Evolutionary conservation across 1,140 invertebrate species (phyloP).

Genomic region (Drosophila micromelanica): DNA sequence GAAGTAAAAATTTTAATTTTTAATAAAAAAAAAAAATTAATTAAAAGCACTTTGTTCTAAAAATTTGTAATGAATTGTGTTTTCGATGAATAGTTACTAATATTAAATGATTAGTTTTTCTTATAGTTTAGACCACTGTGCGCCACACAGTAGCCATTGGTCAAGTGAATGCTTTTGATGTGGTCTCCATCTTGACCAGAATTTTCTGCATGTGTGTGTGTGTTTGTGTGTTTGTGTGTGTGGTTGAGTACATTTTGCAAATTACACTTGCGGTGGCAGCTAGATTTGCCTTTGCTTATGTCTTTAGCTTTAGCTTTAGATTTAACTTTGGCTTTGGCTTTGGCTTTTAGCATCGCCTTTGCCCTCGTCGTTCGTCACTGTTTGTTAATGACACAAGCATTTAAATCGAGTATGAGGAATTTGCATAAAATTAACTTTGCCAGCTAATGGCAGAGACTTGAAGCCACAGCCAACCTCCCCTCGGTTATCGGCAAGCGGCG

Average conservation of each 20-base stretch:
- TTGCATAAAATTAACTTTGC: too few relatives aligned
- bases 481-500: too few relatives aligned
- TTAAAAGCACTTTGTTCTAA: too few relatives aligned
- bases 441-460: too few relatives aligned
- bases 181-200: conserved; percentile 70
- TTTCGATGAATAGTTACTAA: too few relatives aligned
- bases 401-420: too few relatives aligned
- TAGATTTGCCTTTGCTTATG: conserved; percentile 33
- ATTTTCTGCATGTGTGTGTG: conserved; percentile 22
- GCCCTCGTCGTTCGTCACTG: conserved; percentile 51
- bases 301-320: neutral
- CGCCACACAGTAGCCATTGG: conserved; percentile 11
- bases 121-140: neutral
- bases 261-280: conserved; percentile 66
- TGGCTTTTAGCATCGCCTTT: conserved; percentile 6
- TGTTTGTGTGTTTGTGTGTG: conserved; percentile 21
- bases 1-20: too few relatives aligned
- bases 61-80: too few relatives aligned
- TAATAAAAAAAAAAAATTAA: too few relatives aligned
- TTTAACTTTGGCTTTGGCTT: neutral
- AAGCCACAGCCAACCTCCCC: too few relatives aligned
- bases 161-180: conserved; percentile 65
- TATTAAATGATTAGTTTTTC: too few relatives aligned
- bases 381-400: too few relatives aligned
- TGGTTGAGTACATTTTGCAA: conserved; percentile 70